Evolutionary conservation across 2,888 invertebrate species (phyloP), one percentile per base, ranked within the genome.

Genomic region (Electrophaes corylata): DNA sequence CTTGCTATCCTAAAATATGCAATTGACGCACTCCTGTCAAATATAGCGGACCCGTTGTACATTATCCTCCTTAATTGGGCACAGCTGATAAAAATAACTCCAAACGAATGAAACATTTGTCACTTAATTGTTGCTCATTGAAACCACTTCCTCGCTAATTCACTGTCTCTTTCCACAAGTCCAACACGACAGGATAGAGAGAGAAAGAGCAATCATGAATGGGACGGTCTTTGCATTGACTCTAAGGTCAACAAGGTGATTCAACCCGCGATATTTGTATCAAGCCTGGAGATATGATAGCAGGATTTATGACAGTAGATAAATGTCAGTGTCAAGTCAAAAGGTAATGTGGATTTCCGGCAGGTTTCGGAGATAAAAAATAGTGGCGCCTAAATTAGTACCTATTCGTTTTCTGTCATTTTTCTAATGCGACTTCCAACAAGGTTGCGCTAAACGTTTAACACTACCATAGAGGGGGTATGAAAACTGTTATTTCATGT

Each of bases 171-270:
- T 19, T 59, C 41, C 10, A 20, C 6, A 40, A 19, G 4, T 11
- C 5, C 6, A 29, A 16, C 18, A 3, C 39, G 10, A 2, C 26
- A 2, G 6, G 18, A n/a, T 19, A 55, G 75, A 81, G 29, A 58
- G 75, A 72, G 81, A 79, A 29, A 57, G 66, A 44, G 26, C 33
- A 43, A 46, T 67, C 72, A 84, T 88, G 88, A 87, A 88, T 85
- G 84, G 69, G 70, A n/a, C 16, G n/a, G 74, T 76, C 77, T 81
- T 79, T 75, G 78, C 73, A 74, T 76, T 84, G 86, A 82, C 86
- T 77, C 65, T 73, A 75, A 83, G 89, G 89, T 89, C 88, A 89
- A 80, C 73, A 77, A 81, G 83, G 80, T 84, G 83, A 79, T 83
- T 84, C 82, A 86, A 83, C 84, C 76, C 73, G 43, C 66, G 75